Conservation (phyloP, 1,140 invertebrate species). For the Lordiphosa stackelbergi region DNA sequence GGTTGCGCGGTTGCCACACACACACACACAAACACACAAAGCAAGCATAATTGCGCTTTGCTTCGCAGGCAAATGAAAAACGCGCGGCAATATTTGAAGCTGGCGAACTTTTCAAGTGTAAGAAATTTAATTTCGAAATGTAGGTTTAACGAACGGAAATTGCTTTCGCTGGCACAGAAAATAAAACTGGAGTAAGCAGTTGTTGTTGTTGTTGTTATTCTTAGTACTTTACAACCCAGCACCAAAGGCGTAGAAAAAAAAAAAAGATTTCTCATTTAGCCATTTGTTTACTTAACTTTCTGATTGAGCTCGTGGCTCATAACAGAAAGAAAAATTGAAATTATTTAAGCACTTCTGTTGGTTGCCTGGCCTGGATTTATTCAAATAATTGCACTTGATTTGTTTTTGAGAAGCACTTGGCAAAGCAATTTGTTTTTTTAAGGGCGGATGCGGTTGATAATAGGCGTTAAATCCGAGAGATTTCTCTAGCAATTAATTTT, state of each 20-base stretch:
- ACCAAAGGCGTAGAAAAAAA: conserved; percentile 8
- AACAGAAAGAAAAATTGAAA: conserved; percentile 48
- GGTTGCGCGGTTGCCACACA: conserved; percentile 26
- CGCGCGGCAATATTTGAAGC: conserved; percentile 60
- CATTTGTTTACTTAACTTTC: conserved; percentile 72
- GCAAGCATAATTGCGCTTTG: conserved; percentile 56
- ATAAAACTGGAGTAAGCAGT: conserved; percentile 33
- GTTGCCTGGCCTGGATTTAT: too few species aligned
- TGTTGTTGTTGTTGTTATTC: conserved; percentile 27
- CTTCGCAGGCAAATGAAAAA: conserved; percentile 59
- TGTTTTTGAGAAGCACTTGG: conserved; percentile 9
- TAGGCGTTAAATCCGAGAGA: too few species aligned
- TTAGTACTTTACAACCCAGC: conserved; percentile 13
- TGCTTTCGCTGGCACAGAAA: conserved; percentile 62
- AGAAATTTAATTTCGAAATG: conserved; percentile 75
- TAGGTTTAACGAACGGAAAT: conserved; percentile 75
- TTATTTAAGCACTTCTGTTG: conserved; percentile 15
- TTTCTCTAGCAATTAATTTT: too few species aligned
- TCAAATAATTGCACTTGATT: conserved; percentile 65
- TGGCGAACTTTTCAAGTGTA: conserved; percentile 70
- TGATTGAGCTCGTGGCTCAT: conserved; percentile 62
- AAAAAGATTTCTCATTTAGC: conserved; percentile 45
- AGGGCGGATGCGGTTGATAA: too few species aligned
- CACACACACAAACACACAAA: conserved; percentile 13
- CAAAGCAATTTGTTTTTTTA: too few species aligned